Evolutionary conservation across 2,797 vertebrate species (phyloP).

Genomic region (Squalus acanthias): DNA sequence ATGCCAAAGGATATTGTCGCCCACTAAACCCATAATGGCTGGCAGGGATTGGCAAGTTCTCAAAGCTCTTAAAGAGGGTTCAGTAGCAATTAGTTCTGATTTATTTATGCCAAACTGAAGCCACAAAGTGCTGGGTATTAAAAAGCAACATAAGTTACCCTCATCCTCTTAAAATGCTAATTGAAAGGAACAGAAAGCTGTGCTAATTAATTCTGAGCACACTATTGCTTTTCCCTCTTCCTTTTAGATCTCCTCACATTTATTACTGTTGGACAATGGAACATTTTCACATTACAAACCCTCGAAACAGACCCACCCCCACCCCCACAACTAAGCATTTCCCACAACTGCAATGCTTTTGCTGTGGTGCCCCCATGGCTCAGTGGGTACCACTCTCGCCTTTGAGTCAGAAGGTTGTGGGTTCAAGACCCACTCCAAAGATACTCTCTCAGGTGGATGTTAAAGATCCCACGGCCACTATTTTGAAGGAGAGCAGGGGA

Average conservation of each 20-base stretch:
- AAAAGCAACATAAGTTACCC: conserved; percentile 21
- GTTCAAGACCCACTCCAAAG: neutral
- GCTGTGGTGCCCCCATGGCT: neutral
- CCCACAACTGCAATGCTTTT: neutral
- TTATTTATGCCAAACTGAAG: neutral
- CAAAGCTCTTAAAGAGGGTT: neutral
- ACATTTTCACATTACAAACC: neutral
- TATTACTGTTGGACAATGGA: neutral
- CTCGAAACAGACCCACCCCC: neutral
- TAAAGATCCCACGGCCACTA: neutral
- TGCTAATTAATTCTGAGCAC: neutral
- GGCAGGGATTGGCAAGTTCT: neutral
- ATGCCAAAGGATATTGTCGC: neutral
- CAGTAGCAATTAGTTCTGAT: conserved; percentile 30
- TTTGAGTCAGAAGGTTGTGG: neutral
- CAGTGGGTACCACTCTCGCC: neutral
- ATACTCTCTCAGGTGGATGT: neutral
- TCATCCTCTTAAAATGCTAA: conserved; percentile 20
- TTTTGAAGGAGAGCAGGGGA: neutral
- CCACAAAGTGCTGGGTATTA: neutral
- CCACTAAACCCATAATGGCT: conserved; percentile 21
- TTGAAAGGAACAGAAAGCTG: neutral
- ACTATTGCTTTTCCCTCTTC: neutral
- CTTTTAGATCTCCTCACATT: neutral
- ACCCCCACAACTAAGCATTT: neutral